These are phyloP conservation scores for Caenorhabditis virilis DNA, from an alignment of 2,888 invertebrate genomes.

Conservation along the genomic window DNA sequence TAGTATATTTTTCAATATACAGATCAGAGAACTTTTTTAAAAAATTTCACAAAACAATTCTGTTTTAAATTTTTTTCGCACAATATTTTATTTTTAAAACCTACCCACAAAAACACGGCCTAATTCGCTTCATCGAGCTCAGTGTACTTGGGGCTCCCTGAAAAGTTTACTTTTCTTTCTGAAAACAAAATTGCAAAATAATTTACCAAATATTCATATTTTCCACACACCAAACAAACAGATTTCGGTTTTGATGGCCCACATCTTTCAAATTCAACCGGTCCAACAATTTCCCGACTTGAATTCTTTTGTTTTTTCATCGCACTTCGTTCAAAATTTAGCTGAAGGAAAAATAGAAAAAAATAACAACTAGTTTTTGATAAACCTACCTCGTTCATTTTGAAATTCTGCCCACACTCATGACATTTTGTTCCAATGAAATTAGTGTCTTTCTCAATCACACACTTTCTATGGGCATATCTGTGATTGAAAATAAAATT, in stretches of 20 bases:
- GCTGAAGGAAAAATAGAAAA: too few species aligned
- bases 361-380: too few species aligned
- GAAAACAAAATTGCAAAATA: neutral
- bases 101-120: constrained; percentile 22
- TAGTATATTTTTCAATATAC: too few species aligned
- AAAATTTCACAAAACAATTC: too few species aligned
- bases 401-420: neutral
- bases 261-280: too few species aligned
- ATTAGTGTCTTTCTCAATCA: neutral
- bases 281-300: too few species aligned
- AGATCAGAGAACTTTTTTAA: too few species aligned
- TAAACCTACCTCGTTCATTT: too few species aligned
- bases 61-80: too few species aligned
- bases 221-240: neutral
- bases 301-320: too few species aligned
- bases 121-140: constrained; percentile 12
- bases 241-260: neutral
- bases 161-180: neutral
- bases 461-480: neutral
- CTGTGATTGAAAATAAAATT: too few species aligned
- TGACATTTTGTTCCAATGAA: neutral
- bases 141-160: constrained; percentile 8
- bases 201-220: neutral
- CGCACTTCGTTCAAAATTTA: too few species aligned
- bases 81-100: neutral